Base-by-base conservation (phyloP, 2,888 invertebrate genomes). In the Rhyacophila evoluta region DNA sequence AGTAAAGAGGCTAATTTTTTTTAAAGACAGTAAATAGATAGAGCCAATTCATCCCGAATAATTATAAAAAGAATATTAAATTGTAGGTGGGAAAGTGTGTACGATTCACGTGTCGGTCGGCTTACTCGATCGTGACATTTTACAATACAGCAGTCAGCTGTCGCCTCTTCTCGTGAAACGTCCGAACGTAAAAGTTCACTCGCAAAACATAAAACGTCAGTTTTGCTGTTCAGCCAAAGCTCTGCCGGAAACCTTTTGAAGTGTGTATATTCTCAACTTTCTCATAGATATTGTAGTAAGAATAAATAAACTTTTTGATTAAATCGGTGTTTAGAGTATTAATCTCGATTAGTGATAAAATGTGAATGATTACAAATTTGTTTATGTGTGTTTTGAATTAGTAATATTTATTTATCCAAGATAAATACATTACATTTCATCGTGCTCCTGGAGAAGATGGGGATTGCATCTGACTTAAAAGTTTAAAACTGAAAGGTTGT, bases 71-170 rank as follows among this genome's bases (percentile, higher is more conserved):
- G 6, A 15, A 39, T 2, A 39, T 39, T 39, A 39, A 39, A 39
- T 55, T 55, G 55, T 55, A 19, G 55, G 55, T 55, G 55, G 55
- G 55, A 55, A 55, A 55, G 72, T 72, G 77, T 39, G 29, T 68
- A 73, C 77, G 77, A 55, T 73, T 77, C 77, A 77, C 77, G 77
- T 77, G 77, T 77, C 71, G 77, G 72, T 77, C 71, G 77, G 72
- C 55, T 73, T 25, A 69, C 77, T 77, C 77, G 73, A 77, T 28
- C 77, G 77, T 77, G 77, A 72, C 68, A 69, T 77, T 69, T 38
- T 69, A 77, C 71, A 73, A 37, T 39, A 36, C 73, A 28, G 27
- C 68, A 67, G 70, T 77, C 77, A 77, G 77, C 77, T 77, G 77
- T 77, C 77, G 55, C 25, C 55, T 25, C 55, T 55, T 55, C 55